Percentiles rank a stretch among this genome's conserved stretches.
These are phyloP conservation scores for Sebastes matsubarae DNA, from an alignment of 2,797 vertebrate genomes.

Conservation along the genomic window DNA sequence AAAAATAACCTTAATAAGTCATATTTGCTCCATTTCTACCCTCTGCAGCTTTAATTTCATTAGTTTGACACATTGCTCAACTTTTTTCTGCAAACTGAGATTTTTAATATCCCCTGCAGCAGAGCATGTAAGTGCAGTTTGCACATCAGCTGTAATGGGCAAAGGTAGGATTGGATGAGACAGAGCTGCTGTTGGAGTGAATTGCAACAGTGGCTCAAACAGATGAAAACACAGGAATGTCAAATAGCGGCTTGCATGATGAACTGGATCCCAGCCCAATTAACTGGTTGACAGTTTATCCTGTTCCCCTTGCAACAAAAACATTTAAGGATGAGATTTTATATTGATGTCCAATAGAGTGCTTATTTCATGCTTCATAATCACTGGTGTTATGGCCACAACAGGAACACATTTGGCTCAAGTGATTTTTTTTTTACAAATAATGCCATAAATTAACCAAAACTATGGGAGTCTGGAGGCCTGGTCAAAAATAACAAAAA, in stretches of 20 bases:
- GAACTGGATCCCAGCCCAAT: not conserved
- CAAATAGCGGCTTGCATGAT: not conserved
- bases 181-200: not conserved
- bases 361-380: not conserved
- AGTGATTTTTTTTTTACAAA: too few relatives aligned
- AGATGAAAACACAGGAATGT: not conserved
- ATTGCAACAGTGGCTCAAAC: not conserved
- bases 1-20: too few relatives aligned
- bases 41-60: too few relatives aligned
- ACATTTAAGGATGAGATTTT: not conserved
- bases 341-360: not conserved
- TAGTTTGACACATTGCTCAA: too few relatives aligned
- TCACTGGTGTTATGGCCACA: not conserved
- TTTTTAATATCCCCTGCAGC: not conserved
- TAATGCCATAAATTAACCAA: too few relatives aligned
- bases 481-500: too few relatives aligned
- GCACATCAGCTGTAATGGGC: not conserved
- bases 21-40: too few relatives aligned
- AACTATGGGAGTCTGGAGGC: too few relatives aligned
- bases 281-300: not conserved
- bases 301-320: not conserved
- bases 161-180: not conserved
- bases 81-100: slow-evolving; percentile 1
- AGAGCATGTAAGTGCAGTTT: not conserved
- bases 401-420: too few relatives aligned